phyloP scores from a whole-genome alignment of 2,113 vertebrate genomes.

The Tupaia tana region DNA sequence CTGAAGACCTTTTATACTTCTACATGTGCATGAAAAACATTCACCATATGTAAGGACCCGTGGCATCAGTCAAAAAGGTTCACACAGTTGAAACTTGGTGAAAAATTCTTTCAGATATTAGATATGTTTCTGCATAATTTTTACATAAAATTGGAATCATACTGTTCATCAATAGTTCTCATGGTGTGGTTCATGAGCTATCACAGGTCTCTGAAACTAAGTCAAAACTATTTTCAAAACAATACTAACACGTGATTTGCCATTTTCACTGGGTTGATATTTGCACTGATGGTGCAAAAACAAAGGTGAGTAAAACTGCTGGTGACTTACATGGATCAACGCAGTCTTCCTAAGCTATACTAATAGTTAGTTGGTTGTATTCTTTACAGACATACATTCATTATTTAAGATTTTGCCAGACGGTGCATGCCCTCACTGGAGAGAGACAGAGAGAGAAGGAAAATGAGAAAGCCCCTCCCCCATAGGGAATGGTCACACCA shows the following conservation, averaged over 20 bases:
- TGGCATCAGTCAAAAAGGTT: constrained; percentile 20
- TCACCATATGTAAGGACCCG: neutral
- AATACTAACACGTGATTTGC: neutral
- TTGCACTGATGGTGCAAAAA: constrained; percentile 10
- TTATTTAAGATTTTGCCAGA: too few species aligned
- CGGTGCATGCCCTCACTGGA: too few species aligned
- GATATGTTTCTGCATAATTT: neutral
- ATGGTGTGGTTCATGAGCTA: neutral
- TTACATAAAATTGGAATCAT: constrained; percentile 2
- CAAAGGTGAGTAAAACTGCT: neutral
- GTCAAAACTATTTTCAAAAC: constrained; percentile 48
- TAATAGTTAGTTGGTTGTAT: neutral
- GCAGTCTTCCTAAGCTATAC: neutral
- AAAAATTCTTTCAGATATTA: constrained; percentile 36
- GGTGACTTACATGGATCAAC: neutral
- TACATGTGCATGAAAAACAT: constrained; percentile 15
- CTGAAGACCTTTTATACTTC: neutral
- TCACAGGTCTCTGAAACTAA: neutral
- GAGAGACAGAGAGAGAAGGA: too few species aligned
- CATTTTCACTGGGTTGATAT: constrained; percentile 34
- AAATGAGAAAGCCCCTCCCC: too few species aligned
- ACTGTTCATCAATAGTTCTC: neutral
- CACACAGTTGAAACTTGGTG: neutral
- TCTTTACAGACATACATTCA: neutral
- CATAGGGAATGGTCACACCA: too few species aligned